Base-by-base conservation (phyloP, 2,113 vertebrate genomes). In the Lophius piscatorius region DNA sequence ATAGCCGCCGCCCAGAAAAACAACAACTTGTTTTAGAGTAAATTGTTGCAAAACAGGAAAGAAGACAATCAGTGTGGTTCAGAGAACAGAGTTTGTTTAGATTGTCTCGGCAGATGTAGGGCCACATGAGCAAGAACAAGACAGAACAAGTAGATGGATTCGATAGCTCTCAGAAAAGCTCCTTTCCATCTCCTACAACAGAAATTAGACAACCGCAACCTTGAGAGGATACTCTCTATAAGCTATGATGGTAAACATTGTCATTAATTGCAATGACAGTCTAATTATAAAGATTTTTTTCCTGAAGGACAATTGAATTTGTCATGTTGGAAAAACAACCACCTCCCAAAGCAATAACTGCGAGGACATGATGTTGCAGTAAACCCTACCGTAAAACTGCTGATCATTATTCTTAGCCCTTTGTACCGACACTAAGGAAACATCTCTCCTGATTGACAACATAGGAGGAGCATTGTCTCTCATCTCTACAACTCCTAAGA, bases 1-100 rank as follows among this genome's bases (percentile, higher is more conserved):
- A 89, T 85, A 77, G 85, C 68, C 23, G 48, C 47, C 28, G 12
- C 50, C 70, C 55, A 58, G 65, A 10, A 75, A 84, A 84, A 71
- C 78, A 73, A 74, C 84, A 64, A 70, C 65, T 75, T 72, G 57
- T 9, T 3, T 31, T 48, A 56, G 59, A 68, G 78, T 76, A 83
- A 70, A 66, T 76, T 74, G 58, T 71, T 71, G 48, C 2, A 2
- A 68, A 73, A 59, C 46, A 17, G 50, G 40, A 56, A 56, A 14
- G 24, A 10, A 1, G 26, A 12, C 17, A 18, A 55, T 51, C 39
- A 12, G 24, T 58, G 39, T 63, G 41, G 48, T 57, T 33, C n/a
- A n/a, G 24, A 21, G 64, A 48, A 14, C 20, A 29, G 33, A 58
- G 47, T 41, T 54, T 52, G 51, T 77, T 67, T 57, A 38, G 48